Base-by-base conservation (phyloP, 2,888 invertebrate species). In the Orthonychiurus folsomi region DNA sequence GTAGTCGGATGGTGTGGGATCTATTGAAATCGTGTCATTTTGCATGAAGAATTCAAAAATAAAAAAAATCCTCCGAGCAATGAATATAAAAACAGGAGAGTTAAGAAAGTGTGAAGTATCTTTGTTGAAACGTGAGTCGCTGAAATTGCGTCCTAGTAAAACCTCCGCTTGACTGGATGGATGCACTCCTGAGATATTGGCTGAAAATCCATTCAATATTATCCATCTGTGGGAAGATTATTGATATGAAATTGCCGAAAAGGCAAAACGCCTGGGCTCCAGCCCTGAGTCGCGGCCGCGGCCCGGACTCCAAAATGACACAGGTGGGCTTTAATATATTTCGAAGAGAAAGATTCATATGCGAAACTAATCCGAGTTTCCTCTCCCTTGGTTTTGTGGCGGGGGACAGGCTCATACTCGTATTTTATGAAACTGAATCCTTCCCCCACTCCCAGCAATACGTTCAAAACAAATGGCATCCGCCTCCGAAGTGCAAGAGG, bases 201-300 rank as follows among this genome's bases (percentile, higher is more conserved):
- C 37, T 37, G 37, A 37, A 37, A 37, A 37, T n/a, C 37, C 37
- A 37, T 37, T 37, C 37, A 15, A 37, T 37, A 37, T 37, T 37
- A 37, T 37, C 37, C 37, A 37, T 37, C 37, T 37, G 37, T 37
- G 37, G 37, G 37, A 37, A 37, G 37, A 37, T 37, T 37, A 37
- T 37, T 37, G 37, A 37, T 37, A 37, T 37, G 37, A 15, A 37
- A 37, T 37, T 37, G 37, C 37, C 37, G 37, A 37, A 37, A 37
- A 37, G 37, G 37, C 37, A n/a, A n/a, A n/a, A n/a, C n/a, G n/a
- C n/a, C n/a, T n/a, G n/a, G n/a, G n/a, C n/a, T n/a, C n/a, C n/a
- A n/a, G n/a, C n/a, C n/a, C n/a, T n/a, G n/a, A n/a, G n/a, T n/a
- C n/a, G n/a, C n/a, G n/a, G n/a, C n/a, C n/a, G n/a, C n/a, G n/a